Evolutionary conservation across 2,797 vertebrate species (phyloP).

Genomic region (Valencia hispanica): DNA sequence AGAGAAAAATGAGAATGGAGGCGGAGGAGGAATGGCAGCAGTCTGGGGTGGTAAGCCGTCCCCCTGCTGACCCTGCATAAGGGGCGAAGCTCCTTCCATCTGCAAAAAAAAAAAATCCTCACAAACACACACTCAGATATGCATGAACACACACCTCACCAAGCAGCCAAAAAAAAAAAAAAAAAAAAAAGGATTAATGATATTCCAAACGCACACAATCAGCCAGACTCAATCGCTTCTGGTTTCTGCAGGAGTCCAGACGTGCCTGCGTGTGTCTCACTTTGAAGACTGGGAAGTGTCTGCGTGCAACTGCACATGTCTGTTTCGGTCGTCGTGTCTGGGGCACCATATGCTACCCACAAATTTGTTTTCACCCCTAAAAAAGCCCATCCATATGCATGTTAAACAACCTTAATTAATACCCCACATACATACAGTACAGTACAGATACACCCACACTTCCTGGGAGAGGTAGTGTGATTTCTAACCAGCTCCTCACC

Average conservation of each 20-base stretch:
- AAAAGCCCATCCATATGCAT: constrained; percentile 74
- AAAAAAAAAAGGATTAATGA: constrained; percentile 57
- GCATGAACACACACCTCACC: constrained; percentile 52
- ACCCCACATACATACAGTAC: constrained; percentile 52
- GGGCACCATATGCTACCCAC: constrained; percentile 80
- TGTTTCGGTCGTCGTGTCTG: constrained; percentile 71
- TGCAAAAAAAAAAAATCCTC: constrained; percentile 69
- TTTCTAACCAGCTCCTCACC: constrained; percentile 58
- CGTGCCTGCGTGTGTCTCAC: constrained; percentile 43
- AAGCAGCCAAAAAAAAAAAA: constrained; percentile 30
- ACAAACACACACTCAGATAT: constrained; percentile 39
- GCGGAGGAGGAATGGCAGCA: constrained; percentile 53
- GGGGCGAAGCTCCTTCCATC: constrained; percentile 69
- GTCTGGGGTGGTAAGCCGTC: constrained; percentile 75
- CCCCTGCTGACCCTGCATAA: constrained; percentile 72
- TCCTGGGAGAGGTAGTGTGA: constrained; percentile 69
- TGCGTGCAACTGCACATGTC: constrained; percentile 43
- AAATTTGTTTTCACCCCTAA: constrained; percentile 80
- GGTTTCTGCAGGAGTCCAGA: constrained; percentile 47
- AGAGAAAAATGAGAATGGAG: constrained; percentile 14
- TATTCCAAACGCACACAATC: constrained; percentile 66
- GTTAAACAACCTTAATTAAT: constrained; percentile 81
- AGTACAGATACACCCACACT: constrained; percentile 53
- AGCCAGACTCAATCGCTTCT: constrained; percentile 64
- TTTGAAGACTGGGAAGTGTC: constrained; percentile 59